Base-by-base conservation (phyloP, 2,113 vertebrate species). In the Antigone vipio region DNA sequence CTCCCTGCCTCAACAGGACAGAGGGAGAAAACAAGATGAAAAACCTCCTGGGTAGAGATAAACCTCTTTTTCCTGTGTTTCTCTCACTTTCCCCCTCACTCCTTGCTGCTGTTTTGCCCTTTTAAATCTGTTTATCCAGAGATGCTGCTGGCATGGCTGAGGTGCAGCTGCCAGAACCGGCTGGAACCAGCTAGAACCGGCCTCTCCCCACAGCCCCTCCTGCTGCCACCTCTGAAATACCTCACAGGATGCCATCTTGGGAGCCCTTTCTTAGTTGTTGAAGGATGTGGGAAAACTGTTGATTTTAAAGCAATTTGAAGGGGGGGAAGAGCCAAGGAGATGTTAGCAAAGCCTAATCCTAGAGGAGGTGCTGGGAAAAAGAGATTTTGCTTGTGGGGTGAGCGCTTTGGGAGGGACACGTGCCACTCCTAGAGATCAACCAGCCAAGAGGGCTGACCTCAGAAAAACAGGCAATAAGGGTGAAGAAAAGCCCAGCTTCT, bases 91-190 rank as follows among this genome's bases (percentile, higher is more conserved):
- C 0, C 9, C 10, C 12, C 21, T 21, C 9, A 1, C 9, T n/a
- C 32, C 35, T 55, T 0, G 0, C 58, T 69, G 49, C 15, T 1
- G 3, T 60, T 77, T 91, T 86, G 16, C 9, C 19, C 21, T 23
- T 72, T 35, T 6, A 14, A n/a, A 4, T 4, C 47, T 17, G 12
- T 34, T 74, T 20, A 1, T 7, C 24, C 16, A 6, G 66, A 30
- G n/a, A 8, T 26, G 20, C 7, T 0, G 0, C 27, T 2, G 7
- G 12, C 3, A 1, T 4, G 17, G 9, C 63, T 3, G 24, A 2
- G 18, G 24, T 11, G 34, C 19, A 1, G 44, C 5, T 2, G 64
- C 53, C 6, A 21, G n/a, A 60, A 30, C 30, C 2, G 6, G 44
- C 44, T 1, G 7, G 42, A 16, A 32, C 6, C 1, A 5, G 44